A percentile compares a stretch with the other conserved stretches of the same genome.
Evolutionary conservation across 1,140 invertebrate genomes (phyloP).

Genomic region (Drosophila willistoni): DNA sequence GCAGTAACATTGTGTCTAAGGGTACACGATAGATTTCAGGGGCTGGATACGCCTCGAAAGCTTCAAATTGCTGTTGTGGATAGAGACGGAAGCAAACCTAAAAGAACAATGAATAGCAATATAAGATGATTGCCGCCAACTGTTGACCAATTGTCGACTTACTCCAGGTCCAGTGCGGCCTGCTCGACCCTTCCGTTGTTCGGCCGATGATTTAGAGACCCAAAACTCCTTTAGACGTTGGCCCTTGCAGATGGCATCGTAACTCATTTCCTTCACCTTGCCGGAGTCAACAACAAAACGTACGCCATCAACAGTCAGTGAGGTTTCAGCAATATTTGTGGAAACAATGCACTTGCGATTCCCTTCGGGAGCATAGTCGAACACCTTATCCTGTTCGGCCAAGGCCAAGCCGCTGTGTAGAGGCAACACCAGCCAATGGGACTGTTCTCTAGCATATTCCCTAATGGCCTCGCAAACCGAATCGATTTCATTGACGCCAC

Average conservation of each 20-base stretch:
- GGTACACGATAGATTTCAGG: constrained; percentile 97
- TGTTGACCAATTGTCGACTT: constrained; percentile 12
- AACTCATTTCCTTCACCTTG: constrained; percentile 99
- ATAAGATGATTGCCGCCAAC: neutral
- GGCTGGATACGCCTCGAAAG: constrained; percentile 91
- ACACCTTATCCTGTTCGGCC: constrained; percentile 98
- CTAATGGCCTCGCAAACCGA: constrained; percentile 94
- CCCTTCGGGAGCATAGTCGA: constrained; percentile 97
- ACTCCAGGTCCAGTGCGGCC: constrained; percentile 88
- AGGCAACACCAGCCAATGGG: constrained; percentile 97
- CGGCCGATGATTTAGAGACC: constrained; percentile 98
- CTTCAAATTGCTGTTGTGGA: constrained; percentile 87
- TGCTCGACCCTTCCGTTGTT: constrained; percentile 97
- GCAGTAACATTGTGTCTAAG: constrained; percentile 94
- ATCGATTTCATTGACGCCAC: constrained; percentile 97
- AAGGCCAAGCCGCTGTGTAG: constrained; percentile 97
- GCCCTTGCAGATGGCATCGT: constrained; percentile 94
- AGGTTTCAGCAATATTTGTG: constrained; percentile 99
- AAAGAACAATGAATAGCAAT: neutral
- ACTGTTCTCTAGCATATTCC: constrained; percentile 91
- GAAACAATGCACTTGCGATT: constrained; percentile 98
- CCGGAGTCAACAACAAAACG: constrained; percentile 98
- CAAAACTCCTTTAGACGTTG: constrained; percentile 96
- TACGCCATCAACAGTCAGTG: constrained; percentile 99
- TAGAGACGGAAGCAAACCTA: constrained; percentile 91